Conservation (phyloP, 2,888 invertebrate species). For the Poecilobothrus nobilitatus region DNA sequence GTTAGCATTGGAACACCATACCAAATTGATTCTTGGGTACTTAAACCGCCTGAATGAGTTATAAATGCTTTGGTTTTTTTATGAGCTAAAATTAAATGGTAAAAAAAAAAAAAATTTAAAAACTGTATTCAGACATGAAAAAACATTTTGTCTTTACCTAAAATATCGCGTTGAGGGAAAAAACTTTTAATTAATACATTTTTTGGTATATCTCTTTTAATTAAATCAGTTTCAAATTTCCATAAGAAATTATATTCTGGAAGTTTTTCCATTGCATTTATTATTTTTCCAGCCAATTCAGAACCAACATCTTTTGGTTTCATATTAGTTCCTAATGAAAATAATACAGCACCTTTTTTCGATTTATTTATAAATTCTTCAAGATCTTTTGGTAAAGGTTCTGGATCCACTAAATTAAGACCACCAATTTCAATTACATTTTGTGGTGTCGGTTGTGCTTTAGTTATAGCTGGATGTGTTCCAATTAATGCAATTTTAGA, state of each 20-base stretch:
- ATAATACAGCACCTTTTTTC: slow-evolving; percentile 34
- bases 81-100: slow-evolving; percentile 25
- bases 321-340: slow-evolving; percentile 36
- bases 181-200: slow-evolving; percentile 45
- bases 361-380: slow-evolving; percentile 31
- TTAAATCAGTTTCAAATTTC: slow-evolving; percentile 31
- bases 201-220: slow-evolving; percentile 30
- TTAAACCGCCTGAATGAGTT: slow-evolving; percentile 35
- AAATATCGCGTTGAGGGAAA: slow-evolving; percentile 48
- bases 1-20: slow-evolving; percentile 35
- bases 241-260: slow-evolving; percentile 38
- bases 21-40: slow-evolving; percentile 33
- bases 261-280: slow-evolving; percentile 30
- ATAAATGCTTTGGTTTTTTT: slow-evolving; percentile 31
- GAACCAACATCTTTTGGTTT: slow-evolving; percentile 23
- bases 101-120: background rate
- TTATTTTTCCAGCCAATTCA: slow-evolving; percentile 25
- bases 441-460: slow-evolving; percentile 34
- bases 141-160: slow-evolving; percentile 37
- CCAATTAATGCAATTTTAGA: slow-evolving; percentile 34
- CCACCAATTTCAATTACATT: slow-evolving; percentile 40
- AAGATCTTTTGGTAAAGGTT: slow-evolving; percentile 29
- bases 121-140: too few relatives aligned
- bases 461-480: slow-evolving; percentile 33
- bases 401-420: slow-evolving; percentile 33